phyloP scores from a whole-genome alignment of 92 coral and sea anemone genomes.

The Virgularia gustaviana region DNA sequence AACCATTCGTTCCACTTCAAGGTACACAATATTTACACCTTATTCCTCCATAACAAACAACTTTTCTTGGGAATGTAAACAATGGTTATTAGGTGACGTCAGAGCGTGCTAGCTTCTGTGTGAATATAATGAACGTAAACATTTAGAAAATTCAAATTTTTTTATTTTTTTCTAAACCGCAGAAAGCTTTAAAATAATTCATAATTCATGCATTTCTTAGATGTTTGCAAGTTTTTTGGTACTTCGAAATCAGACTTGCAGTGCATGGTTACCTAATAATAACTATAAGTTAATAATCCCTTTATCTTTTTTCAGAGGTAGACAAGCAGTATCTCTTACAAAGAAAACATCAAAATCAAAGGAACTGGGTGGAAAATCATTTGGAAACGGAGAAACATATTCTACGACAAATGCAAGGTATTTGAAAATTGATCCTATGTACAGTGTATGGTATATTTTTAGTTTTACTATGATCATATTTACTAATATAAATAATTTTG shows the following conservation, averaged over 20 bases:
- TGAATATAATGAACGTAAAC: no score
- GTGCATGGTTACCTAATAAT: no score
- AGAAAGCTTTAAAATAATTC: no score
- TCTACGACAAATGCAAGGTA: conserved; percentile 92
- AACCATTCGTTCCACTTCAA: conserved; percentile 89
- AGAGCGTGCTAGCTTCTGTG: no score
- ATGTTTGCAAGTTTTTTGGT: no score
- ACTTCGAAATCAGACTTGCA: no score
- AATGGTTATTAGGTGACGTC: no score
- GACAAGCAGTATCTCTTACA: conserved; percentile 83
- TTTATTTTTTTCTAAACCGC: no score
- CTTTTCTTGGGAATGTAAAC: not conserved
- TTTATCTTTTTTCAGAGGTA: conserved; percentile 54
- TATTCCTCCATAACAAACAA: not conserved
- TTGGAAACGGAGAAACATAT: conserved; percentile 90
- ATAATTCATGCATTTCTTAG: no score
- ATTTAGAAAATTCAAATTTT: no score
- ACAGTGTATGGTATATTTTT: not conserved
- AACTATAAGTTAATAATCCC: no score
- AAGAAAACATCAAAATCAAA: conserved; percentile 81
- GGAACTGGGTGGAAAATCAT: conserved; percentile 88
- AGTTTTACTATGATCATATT: not conserved
- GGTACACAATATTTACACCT: conserved; percentile 61
- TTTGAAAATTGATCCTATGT: not conserved
- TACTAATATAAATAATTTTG: not conserved